Percentiles rank a stretch among this genome's conserved stretches.
Evolutionary conservation across 1,140 invertebrate genomes (phyloP).

Genomic region (Drosophila mauritiana): DNA sequence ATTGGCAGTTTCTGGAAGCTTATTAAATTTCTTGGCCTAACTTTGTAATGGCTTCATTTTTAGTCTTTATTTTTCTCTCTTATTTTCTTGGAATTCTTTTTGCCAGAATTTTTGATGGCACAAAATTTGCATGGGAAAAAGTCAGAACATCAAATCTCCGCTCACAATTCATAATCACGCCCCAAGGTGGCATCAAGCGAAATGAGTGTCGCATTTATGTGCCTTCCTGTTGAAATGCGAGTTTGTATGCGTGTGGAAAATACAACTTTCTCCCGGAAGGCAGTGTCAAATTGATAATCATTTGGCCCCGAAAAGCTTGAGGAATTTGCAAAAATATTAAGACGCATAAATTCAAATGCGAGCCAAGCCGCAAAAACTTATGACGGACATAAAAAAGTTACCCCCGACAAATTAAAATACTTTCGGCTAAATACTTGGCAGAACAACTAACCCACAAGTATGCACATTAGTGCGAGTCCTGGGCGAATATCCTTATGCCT

Average conservation of each 20-base stretch:
- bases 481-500: slow-evolving; percentile 1
- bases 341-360: slow-evolving; percentile 50
- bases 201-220: slow-evolving; percentile 63
- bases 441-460: slow-evolving; percentile 66
- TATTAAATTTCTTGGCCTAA: slow-evolving; percentile 73
- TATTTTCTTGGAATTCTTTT: slow-evolving; percentile 12
- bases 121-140: slow-evolving; percentile 61
- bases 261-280: slow-evolving; percentile 20
- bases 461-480: slow-evolving; percentile 58
- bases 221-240: background rate
- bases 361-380: slow-evolving; percentile 52
- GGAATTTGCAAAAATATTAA: slow-evolving; percentile 47
- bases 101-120: slow-evolving; percentile 24
- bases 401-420: slow-evolving; percentile 64
- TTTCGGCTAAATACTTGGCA: slow-evolving; percentile 58
- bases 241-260: slow-evolving; percentile 5
- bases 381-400: slow-evolving; percentile 48
- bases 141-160: slow-evolving; percentile 69
- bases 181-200: slow-evolving; percentile 67
- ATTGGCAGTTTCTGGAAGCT: slow-evolving; percentile 64
- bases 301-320: slow-evolving; percentile 17
- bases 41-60: slow-evolving; percentile 77
- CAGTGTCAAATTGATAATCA: slow-evolving; percentile 35
- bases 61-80: slow-evolving; percentile 26
- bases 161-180: slow-evolving; percentile 74